Evolutionary conservation across 2,888 invertebrate genomes (phyloP), one percentile per base, ranked within the genome.

Genomic region (Orthonevra nobilis): DNA sequence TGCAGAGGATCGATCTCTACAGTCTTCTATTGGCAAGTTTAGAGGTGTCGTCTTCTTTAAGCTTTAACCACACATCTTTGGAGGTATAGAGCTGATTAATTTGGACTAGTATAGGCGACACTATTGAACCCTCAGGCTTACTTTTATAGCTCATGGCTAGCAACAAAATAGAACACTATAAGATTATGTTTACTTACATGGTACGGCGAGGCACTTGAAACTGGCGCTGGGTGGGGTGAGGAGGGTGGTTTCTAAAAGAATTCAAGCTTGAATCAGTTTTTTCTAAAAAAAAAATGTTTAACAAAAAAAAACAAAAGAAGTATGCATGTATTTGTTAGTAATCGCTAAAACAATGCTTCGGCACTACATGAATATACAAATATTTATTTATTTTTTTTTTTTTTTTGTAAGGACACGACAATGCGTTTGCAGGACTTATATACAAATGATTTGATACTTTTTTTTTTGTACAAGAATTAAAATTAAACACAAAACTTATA

Each of bases 141-240:
- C n/a, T n/a, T n/a, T n/a, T n/a, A n/a, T n/a, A n/a, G n/a, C n/a
- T n/a, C n/a, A n/a, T n/a, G n/a, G n/a, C n/a, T n/a, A n/a, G n/a
- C n/a, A n/a, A 19, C 5, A 17, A 28, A 28, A 14, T 17, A 12
- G 12, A 0, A 28, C n/a, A 17, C 2, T 28, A 23, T 15, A 7
- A n/a, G 36, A 9, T 20, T 4, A 30, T 14, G 15, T 26, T 20
- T 81, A 87, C 88, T 88, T 83, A 88, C 88, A 88, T 88, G 85
- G 87, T 88, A 87, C 87, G 89, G 85, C 88, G 88, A 85, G 82
- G 82, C 73, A 84, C 85, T 84, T 84, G 85, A 83, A 84, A 86
- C 83, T 84, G 88, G 87, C 85, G 89, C 87, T 87, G 89, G 86
- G 66, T 84, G 85, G 73, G 85, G 84, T 56, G 85, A 86, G 82